Base-by-base conservation (phyloP, 2,797 vertebrate genomes). In the Ara ararauna region DNA sequence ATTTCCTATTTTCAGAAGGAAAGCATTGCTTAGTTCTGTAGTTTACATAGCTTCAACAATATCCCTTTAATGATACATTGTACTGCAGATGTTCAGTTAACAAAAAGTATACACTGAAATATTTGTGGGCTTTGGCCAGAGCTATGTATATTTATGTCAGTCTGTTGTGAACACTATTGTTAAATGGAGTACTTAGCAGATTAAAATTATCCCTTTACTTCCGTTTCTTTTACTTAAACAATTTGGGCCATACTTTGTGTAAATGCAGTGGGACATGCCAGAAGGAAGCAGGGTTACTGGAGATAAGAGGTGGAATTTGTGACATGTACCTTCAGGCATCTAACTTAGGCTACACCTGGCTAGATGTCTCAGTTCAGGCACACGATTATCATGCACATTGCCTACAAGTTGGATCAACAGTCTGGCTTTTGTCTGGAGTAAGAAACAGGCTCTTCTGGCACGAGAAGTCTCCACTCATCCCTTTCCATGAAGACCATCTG, bases 11-110 rank as follows among this genome's bases (percentile, higher is more conserved):
- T 90, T 72, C 85, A 85, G 76, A 85, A 73, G n/a, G 77, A 92
- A 85, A 74, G 44, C 20, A 3, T 44, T 90, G 23, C 56, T 85
- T 50, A n/a, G 24, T 66, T 54, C 62, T 75, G 20, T 38, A 66
- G 70, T 76, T 84, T 81, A 84, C 40, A 47, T 8, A 65, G 26
- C 74, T 95, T 90, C 64, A 86, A 95, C 80, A 93, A 89, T 93
- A 88, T 64, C 20, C 48, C 24, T 88, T 79, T 88, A 93, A 94
- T 84, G 88, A 84, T 66, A 75, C 34, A 94, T 81, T 83, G 80
- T 95, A 51, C 67, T 85, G 88, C 92, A 95, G 90, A 79, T 95
- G 96, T 85, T 79, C 61, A 65, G 36, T 83, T 78, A 94, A 94
- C 73, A 93, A 94, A 94, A 91, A 75, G 54, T 89, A 81, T 53